phyloP scores from a whole-genome alignment of 2,113 vertebrate genomes.

The Hippocampus zosterae region DNA sequence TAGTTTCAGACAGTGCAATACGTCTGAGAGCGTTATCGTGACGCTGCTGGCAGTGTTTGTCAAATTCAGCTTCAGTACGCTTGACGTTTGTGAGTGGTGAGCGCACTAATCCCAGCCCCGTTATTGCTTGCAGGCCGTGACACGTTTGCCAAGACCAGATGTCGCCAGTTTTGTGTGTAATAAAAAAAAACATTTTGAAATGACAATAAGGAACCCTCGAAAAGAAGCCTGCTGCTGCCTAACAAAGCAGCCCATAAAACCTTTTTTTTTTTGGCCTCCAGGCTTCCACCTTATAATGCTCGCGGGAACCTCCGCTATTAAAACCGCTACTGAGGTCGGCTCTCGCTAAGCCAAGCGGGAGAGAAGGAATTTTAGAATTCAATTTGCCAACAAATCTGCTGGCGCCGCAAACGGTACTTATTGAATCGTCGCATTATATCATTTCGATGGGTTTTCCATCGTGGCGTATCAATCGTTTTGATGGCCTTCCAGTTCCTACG shows the following conservation, averaged over 20 bases:
- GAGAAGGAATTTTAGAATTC: conserved; percentile 14
- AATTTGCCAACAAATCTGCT: background rate
- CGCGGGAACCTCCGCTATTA: conserved; percentile 14
- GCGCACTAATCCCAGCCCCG: conserved; percentile 23
- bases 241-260: conserved; percentile 42
- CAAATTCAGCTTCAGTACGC: background rate
- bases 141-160: conserved; percentile 46
- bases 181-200: conserved; percentile 22
- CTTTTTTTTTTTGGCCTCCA: too few relatives aligned
- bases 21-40: background rate
- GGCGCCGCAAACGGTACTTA: background rate
- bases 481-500: too few relatives aligned
- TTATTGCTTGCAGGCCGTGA: conserved; percentile 11
- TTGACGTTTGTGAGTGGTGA: conserved; percentile 4
- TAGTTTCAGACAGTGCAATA: background rate
- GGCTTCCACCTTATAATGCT: background rate
- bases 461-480: too few relatives aligned
- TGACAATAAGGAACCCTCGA: conserved; percentile 1
- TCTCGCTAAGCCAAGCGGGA: conserved; percentile 12
- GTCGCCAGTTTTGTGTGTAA: conserved; percentile 39
- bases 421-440: background rate
- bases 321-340: conserved; percentile 36
- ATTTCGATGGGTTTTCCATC: background rate
- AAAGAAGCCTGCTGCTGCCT: conserved; percentile 8
- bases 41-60: background rate